Conservation (phyloP, 2,797 vertebrate genomes). For the Lateolabrax maculatus region DNA sequence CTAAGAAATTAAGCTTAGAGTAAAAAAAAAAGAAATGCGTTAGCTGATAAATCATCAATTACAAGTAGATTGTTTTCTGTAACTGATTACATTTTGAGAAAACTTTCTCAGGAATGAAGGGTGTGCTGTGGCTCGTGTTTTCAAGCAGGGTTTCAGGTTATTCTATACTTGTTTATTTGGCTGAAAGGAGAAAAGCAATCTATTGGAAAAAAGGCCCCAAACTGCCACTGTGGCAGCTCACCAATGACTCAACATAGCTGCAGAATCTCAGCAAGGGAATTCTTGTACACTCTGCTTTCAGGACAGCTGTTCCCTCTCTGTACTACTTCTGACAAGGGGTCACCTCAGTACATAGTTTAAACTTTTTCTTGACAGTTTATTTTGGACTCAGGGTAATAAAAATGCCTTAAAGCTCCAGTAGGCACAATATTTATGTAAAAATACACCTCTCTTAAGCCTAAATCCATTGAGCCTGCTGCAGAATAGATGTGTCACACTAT, state of each 20-base stretch:
- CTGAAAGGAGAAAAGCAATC: conserved; percentile 57
- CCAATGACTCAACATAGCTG: conserved; percentile 57
- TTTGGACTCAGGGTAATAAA: conserved; percentile 24
- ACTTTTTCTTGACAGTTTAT: conserved; percentile 44
- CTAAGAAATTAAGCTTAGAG: neutral
- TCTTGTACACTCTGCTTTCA: conserved; percentile 50
- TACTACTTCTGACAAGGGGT: conserved; percentile 47
- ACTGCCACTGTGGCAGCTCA: conserved; percentile 57
- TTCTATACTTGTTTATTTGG: conserved; percentile 50
- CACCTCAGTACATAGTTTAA: conserved; percentile 48
- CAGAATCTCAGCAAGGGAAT: conserved; percentile 57
- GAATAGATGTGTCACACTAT: neutral
- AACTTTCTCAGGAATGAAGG: conserved; percentile 6
- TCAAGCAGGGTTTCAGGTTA: conserved; percentile 25
- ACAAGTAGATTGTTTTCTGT: conserved; percentile 26
- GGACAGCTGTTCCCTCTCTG: conserved; percentile 59
- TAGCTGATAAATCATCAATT: conserved; percentile 16
- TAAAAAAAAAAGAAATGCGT: neutral
- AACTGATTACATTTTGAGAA: conserved; percentile 30
- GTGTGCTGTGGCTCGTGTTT: conserved; percentile 16
- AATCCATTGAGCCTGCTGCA: neutral
- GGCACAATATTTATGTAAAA: conserved; percentile 33
- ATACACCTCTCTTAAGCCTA: conserved; percentile 8
- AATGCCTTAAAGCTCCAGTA: conserved; percentile 26
- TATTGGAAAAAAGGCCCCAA: conserved; percentile 44